Percentiles rank a stretch among this genome's conserved stretches.
Conservation (phyloP, 2,797 vertebrate species). For the Cirrhinus molitorella region DNA sequence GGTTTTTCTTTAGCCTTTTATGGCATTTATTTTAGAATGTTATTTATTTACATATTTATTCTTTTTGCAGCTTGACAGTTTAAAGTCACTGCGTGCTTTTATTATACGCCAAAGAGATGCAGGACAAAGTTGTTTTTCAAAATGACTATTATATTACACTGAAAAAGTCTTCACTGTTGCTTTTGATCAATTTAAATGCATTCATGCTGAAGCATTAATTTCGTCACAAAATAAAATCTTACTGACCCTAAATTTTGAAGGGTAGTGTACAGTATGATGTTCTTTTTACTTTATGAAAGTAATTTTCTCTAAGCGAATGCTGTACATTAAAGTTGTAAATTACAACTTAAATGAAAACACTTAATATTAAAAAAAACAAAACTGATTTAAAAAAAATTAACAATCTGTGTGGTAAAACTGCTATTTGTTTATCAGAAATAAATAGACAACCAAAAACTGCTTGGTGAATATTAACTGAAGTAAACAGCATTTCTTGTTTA, state of each 20-base stretch:
- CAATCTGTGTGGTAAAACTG: not conserved
- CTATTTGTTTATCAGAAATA: not conserved
- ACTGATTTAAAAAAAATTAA: not conserved
- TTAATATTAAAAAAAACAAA: not conserved
- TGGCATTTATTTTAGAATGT: not conserved
- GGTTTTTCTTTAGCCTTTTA: not conserved
- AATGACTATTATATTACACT: not conserved
- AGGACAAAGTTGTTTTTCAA: not conserved
- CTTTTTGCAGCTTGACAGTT: too few relatives aligned
- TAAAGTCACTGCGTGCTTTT: not conserved
- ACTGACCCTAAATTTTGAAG: too few relatives aligned
- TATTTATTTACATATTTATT: too few relatives aligned
- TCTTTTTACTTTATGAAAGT: not conserved
- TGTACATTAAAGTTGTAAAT: not conserved
- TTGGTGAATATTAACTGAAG: not conserved
- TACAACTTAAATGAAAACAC: not conserved
- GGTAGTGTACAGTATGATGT: not conserved
- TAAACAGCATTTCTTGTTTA: not conserved
- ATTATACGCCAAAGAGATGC: not conserved
- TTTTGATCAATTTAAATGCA: not conserved
- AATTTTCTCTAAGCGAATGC: not conserved
- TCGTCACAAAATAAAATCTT: too few relatives aligned
- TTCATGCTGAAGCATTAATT: not conserved
- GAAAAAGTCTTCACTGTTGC: not conserved
- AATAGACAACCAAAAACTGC: not conserved